Evolutionary conservation across 2,888 invertebrate genomes (phyloP).

Genomic region (Machimus rusticus): DNA sequence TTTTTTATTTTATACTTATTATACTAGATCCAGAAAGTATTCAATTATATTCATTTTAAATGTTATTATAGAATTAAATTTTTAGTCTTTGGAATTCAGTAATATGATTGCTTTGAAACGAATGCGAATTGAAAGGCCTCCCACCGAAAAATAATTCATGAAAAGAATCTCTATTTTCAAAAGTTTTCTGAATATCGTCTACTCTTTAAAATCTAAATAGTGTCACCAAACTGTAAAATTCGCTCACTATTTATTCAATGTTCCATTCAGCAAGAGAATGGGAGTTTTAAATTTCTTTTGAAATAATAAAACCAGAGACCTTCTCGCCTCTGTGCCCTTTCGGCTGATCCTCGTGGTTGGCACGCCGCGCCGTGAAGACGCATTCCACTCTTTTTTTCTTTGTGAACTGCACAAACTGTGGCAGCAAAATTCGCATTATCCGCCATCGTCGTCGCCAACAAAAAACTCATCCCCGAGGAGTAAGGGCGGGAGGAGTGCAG

Average conservation of each 20-base stretch:
- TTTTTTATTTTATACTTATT: too few relatives aligned
- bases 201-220: not conserved
- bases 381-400: not conserved
- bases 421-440: not conserved
- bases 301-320: not conserved
- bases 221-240: not conserved
- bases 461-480: not conserved
- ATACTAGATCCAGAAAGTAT: too few relatives aligned
- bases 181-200: too few relatives aligned
- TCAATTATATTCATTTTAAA: too few relatives aligned
- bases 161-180: too few relatives aligned
- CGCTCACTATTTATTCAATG: not conserved
- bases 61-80: too few relatives aligned
- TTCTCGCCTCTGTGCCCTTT: not conserved
- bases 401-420: not conserved
- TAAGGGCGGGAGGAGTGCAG: not conserved
- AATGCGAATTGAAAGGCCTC: too few relatives aligned
- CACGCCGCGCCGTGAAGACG: not conserved
- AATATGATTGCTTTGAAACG: too few relatives aligned
- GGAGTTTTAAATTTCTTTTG: not conserved
- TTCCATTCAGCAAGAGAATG: not conserved
- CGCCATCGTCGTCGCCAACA: not conserved
- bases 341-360: not conserved
- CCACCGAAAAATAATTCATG: too few relatives aligned
- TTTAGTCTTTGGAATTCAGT: too few relatives aligned